Evolutionary conservation across 2,888 invertebrate species (phyloP), one percentile per base, ranked within the genome.

Genomic region (Cosmopolites sordidus): DNA sequence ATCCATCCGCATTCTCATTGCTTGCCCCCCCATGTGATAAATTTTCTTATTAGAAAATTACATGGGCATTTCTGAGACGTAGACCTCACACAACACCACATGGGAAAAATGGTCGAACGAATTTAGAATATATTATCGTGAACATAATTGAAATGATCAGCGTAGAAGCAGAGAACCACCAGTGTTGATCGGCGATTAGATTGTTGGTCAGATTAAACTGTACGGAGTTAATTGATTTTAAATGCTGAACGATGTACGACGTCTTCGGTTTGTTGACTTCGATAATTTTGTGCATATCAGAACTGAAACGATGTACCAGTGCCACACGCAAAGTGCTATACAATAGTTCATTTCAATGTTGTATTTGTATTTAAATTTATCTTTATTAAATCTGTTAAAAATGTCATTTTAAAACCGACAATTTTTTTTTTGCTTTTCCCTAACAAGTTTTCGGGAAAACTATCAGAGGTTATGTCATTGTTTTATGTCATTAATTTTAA

Each of bases 1-100:
- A 22, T 22, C 22, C 22, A 22, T 22, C 22, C 22, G 22, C 22
- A 22, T 22, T 22, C 22, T 22, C 22, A 22, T 22, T 8, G 22
- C 11, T 11, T 33, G 33, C 33, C 27, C 33, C n/a, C 33, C 33
- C 33, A 33, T 33, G 33, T 33, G n/a, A 33, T 33, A 33, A 33
- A 33, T 22, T 22, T 22, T 22, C 33, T n/a, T 33, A 33, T 33
- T 33, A 33, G 33, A 33, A 33, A 33, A 33, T 33, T 33, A 33
- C 33, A 33, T 33, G 33, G 33, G n/a, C 33, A 33, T 33, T 33
- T 5, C 33, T 33, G 33, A 33, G 33, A 33, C n/a, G n/a, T 12
- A 12, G 33, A 33, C 33, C 33, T 6, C 33, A 33, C 33, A 33
- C 8, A 33, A 11, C 8, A 33, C 11, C 33, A n/a, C 11, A 33